phyloP scores from a whole-genome alignment of 2,888 invertebrate genomes.

The Coronaproctus castanopsis region DNA sequence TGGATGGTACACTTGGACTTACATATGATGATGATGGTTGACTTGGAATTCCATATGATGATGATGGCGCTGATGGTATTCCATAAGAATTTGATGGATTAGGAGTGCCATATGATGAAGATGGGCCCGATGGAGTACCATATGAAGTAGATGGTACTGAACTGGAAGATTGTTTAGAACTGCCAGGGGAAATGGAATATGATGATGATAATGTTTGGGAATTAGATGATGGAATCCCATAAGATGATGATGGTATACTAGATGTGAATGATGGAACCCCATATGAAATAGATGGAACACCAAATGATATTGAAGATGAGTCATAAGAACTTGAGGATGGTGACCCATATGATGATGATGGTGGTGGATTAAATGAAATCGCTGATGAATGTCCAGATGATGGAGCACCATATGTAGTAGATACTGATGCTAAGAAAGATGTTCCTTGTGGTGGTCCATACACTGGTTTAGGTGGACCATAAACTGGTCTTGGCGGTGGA shows the following conservation, averaged over 20 bases:
- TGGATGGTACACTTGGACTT: conserved; percentile 22
- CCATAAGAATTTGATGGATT: conserved; percentile 12
- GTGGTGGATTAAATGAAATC: background rate
- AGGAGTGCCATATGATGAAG: conserved; percentile 1
- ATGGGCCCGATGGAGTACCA: conserved; percentile 8
- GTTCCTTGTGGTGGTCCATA: conserved; percentile 18
- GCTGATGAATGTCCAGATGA: conserved; percentile 8
- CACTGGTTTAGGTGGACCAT: conserved; percentile 22
- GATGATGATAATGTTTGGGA: background rate
- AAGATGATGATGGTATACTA: conserved; percentile 7
- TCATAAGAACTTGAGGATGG: conserved; percentile 12
- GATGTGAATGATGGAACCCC: conserved; percentile 7
- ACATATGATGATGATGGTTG: conserved; percentile 16
- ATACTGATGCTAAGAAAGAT: conserved; percentile 16
- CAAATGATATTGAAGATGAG: conserved; percentile 7
- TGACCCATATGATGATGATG: conserved; percentile 15
- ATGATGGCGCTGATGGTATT: conserved; percentile 15
- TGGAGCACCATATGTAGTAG: conserved; percentile 21
- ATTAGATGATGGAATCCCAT: conserved; percentile 7
- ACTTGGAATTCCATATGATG: conserved; percentile 14
- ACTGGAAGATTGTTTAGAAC: conserved; percentile 1
- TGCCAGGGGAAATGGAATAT: background rate
- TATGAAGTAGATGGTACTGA: conserved; percentile 8
- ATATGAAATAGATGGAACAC: conserved; percentile 8
- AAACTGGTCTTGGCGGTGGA: conserved; percentile 20